Evolutionary conservation across 2,888 invertebrate genomes (phyloP).

Genomic region (Drosophila pseudotalamancana): DNA sequence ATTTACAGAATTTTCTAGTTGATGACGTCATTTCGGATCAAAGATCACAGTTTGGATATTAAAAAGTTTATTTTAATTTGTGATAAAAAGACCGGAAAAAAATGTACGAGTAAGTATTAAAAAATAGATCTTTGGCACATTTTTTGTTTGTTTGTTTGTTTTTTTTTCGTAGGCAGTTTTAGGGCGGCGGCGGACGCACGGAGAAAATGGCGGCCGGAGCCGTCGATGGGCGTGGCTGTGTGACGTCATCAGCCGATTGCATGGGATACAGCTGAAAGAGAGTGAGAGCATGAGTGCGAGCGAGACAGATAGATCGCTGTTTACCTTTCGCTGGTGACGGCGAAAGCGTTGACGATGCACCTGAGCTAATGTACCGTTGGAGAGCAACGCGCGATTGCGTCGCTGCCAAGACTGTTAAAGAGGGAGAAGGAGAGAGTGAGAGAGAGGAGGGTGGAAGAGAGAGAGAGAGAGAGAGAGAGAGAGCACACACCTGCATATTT

Average conservation of each 20-base stretch:
- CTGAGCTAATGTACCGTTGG: conserved; percentile 60
- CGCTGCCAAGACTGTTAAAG: conserved; percentile 67
- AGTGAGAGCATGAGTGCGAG: neutral
- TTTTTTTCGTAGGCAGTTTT: conserved; percentile 10
- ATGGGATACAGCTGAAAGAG: conserved; percentile 60
- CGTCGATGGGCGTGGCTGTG: conserved; percentile 60
- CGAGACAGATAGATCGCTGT: neutral
- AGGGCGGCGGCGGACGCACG: conserved; percentile 16
- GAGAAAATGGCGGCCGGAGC: conserved; percentile 67
- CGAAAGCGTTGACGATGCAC: conserved; percentile 68
- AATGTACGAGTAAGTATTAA: no score
- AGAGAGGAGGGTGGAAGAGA: neutral
- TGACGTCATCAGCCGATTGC: conserved; percentile 11
- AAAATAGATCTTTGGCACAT: conserved; percentile 67
- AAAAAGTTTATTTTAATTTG: neutral
- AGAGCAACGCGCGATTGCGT: conserved; percentile 54
- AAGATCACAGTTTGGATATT: no score
- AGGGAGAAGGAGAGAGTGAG: neutral
- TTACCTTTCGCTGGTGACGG: conserved; percentile 51
- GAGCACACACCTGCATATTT: conserved; percentile 67
- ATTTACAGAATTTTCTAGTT: no score
- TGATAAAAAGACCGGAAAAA: conserved; percentile 1
- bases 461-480: neutral
- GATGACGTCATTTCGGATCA: no score
- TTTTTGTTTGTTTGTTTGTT: conserved; percentile 14